These are phyloP conservation scores for Caenorhabditis auriculariae DNA, from an alignment of 2,888 invertebrate species.

Conservation along the genomic window DNA sequence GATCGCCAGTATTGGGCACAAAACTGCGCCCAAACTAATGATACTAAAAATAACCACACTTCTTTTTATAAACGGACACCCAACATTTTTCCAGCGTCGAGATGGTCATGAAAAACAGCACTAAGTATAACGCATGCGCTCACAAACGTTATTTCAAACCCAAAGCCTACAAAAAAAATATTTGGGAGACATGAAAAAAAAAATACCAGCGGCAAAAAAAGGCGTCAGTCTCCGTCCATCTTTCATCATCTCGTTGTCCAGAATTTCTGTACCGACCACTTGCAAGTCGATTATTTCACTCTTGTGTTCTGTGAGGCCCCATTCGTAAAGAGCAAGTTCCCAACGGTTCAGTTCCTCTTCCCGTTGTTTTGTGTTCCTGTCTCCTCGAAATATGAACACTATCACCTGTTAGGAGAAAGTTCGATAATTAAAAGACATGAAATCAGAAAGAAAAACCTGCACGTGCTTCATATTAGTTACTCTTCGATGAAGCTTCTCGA, in stretches of 20 bases:
- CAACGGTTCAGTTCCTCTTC: slow-evolving; percentile 51
- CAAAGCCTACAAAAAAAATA: slow-evolving; percentile 36
- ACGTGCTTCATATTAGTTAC: slow-evolving; percentile 59
- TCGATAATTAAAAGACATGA: background rate
- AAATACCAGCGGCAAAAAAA: slow-evolving; percentile 58
- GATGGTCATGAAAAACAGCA: slow-evolving; percentile 47
- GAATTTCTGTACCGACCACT: slow-evolving; percentile 58
- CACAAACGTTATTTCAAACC: slow-evolving; percentile 56
- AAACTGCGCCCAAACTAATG: slow-evolving; percentile 43
- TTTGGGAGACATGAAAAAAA: background rate
- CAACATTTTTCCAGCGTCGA: slow-evolving; percentile 51
- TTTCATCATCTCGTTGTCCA: slow-evolving; percentile 60
- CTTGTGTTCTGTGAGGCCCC: slow-evolving; percentile 39
- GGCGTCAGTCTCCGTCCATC: slow-evolving; percentile 58
- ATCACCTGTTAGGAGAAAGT: slow-evolving; percentile 38
- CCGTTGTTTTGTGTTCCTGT: slow-evolving; percentile 39
- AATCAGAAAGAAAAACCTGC: slow-evolving; percentile 26
- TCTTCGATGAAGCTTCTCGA: slow-evolving; percentile 12
- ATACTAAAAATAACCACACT: slow-evolving; percentile 12
- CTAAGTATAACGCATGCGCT: slow-evolving; percentile 47
- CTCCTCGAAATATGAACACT: slow-evolving; percentile 60
- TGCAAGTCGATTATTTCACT: slow-evolving; percentile 45
- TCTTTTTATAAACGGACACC: background rate
- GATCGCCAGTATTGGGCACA: slow-evolving; percentile 60
- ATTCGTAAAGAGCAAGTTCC: slow-evolving; percentile 55